Evolutionary conservation across 2,888 invertebrate genomes (phyloP).

Genomic region (Pterostichus madidus): DNA sequence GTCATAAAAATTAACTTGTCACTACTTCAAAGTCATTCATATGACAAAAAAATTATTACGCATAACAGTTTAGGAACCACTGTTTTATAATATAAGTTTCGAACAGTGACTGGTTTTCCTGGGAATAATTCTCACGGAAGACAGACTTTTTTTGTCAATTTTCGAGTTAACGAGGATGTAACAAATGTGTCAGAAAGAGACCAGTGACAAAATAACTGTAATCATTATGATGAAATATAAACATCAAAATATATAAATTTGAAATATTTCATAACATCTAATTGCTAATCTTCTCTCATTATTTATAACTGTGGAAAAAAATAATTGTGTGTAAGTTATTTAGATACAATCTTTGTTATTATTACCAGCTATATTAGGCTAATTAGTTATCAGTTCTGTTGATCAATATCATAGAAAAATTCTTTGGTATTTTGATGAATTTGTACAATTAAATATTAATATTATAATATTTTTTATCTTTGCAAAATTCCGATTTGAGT

Average conservation of each 20-base stretch:
- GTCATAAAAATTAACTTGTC: no score
- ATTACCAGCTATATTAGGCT: slow-evolving; percentile 7
- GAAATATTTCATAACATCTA: slow-evolving; percentile 50
- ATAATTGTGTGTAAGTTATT: slow-evolving; percentile 27
- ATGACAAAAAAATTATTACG: no score
- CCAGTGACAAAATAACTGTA: slow-evolving; percentile 44
- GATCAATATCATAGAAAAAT: slow-evolving; percentile 1
- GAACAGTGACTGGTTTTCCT: slow-evolving; percentile 4
- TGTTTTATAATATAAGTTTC: not conserved
- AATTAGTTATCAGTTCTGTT: slow-evolving; percentile 34
- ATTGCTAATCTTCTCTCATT: slow-evolving; percentile 34
- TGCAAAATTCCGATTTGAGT: not conserved
- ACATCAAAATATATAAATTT: slow-evolving; percentile 29
- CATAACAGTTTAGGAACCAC: not conserved
- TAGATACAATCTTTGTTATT: slow-evolving; percentile 37
- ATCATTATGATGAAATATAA: slow-evolving; percentile 45
- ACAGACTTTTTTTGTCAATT: slow-evolving; percentile 35
- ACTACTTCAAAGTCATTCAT: no score
- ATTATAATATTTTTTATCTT: slow-evolving; percentile 7
- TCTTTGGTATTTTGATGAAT: slow-evolving; percentile 31
- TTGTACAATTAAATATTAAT: slow-evolving; percentile 13
- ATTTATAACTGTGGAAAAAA: slow-evolving; percentile 52
- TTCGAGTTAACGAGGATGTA: slow-evolving; percentile 45
- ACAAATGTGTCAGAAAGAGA: slow-evolving; percentile 37
- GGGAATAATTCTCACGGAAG: slow-evolving; percentile 38